Conservation (phyloP, 2,113 vertebrate genomes). For the Myotis lucifugus region DNA sequence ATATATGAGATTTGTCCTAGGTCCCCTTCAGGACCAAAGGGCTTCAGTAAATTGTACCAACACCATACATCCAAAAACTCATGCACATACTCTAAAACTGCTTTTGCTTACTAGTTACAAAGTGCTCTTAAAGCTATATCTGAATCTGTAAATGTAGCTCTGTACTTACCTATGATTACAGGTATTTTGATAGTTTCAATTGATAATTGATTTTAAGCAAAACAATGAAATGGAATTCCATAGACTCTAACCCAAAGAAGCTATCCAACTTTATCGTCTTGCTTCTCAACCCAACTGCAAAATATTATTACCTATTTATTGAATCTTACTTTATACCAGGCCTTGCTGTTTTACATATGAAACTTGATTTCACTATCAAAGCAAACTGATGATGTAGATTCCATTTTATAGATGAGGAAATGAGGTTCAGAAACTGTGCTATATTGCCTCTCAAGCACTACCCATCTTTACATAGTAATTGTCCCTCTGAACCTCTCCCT, state of each 20-base stretch:
- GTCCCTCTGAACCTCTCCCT: neutral
- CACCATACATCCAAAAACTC: neutral
- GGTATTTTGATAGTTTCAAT: neutral
- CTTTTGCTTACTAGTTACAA: slow-evolving; percentile 1
- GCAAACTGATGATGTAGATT: neutral
- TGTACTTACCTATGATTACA: neutral
- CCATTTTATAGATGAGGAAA: neutral
- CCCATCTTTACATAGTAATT: neutral
- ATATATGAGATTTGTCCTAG: neutral
- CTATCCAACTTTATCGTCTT: neutral
- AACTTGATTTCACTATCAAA: neutral
- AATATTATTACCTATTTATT: neutral
- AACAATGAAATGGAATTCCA: slow-evolving; percentile 5
- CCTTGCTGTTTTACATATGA: neutral
- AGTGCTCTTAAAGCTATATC: neutral
- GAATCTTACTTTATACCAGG: neutral
- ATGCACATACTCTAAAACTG: neutral
- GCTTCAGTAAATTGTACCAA: neutral
- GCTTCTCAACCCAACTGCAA: neutral
- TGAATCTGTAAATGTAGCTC: neutral
- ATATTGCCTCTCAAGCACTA: neutral
- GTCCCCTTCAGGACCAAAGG: neutral
- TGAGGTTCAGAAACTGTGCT: neutral
- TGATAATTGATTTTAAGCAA: slow-evolving; percentile 41
- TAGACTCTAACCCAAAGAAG: neutral